phyloP scores from a whole-genome alignment of 2,113 vertebrate species.

The Piaya cayana region DNA sequence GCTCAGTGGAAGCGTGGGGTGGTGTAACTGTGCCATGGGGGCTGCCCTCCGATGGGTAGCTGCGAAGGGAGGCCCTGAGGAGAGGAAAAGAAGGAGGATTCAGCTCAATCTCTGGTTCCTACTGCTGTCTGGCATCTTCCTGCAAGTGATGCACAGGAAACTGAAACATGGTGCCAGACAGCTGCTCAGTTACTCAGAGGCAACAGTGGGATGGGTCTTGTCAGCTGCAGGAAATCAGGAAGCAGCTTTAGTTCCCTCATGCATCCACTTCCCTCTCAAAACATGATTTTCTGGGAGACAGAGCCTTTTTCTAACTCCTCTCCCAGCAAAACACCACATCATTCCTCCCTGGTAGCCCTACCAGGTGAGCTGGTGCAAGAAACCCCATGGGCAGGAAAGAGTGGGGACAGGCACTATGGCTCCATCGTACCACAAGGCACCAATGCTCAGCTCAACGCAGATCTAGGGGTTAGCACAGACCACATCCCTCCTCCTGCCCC shows the following conservation, averaged over 20 bases:
- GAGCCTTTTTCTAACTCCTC: neutral
- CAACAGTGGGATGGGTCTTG: neutral
- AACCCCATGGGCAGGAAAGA: rapidly evolving
- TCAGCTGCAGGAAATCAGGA: neutral
- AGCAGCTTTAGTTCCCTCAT: neutral
- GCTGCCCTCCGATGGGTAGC: slow-evolving; percentile 79
- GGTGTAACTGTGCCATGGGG: slow-evolving; percentile 76
- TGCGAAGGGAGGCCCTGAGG: slow-evolving; percentile 70
- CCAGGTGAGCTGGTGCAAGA: neutral
- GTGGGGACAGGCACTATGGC: neutral
- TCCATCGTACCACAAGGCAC: neutral
- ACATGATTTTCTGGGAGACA: neutral
- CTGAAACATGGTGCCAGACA: neutral
- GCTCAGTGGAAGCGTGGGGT: slow-evolving; percentile 79
- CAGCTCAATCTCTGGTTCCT: rapidly evolving
- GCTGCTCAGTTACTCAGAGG: neutral
- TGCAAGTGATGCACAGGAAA: neutral
- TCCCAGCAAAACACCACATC: neutral
- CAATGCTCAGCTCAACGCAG: neutral
- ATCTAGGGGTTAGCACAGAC: neutral
- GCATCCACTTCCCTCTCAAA: neutral
- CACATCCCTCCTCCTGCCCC: neutral
- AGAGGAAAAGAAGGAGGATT: neutral
- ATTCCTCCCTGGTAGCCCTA: neutral
- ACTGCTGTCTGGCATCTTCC: neutral